Conservation (phyloP, 2,888 invertebrate species). For the Lapara coniferarum region DNA sequence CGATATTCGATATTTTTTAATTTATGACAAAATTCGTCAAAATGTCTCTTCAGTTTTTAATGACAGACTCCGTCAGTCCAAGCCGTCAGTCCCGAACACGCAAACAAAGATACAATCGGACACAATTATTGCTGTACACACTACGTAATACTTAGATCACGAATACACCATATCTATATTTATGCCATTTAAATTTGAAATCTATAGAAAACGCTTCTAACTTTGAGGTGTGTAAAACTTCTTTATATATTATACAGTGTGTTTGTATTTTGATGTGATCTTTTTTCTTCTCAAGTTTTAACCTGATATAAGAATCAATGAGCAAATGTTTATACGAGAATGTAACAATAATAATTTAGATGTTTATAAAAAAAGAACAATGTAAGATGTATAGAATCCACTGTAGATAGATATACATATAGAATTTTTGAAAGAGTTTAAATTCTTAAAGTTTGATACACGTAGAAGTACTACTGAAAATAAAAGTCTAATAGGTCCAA, state of each 20-base stretch:
- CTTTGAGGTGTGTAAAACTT: constrained; percentile 12
- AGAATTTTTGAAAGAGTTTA: no score
- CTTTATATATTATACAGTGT: not conserved
- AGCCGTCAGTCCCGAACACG: constrained; percentile 42
- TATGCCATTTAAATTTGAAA: constrained; percentile 24
- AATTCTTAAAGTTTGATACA: no score
- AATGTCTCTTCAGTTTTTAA: constrained; percentile 24
- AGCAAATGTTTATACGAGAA: no score
- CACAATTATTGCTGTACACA: constrained; percentile 73
- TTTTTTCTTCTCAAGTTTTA: not conserved
- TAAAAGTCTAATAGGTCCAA: no score
- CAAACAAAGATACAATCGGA: constrained; percentile 48
- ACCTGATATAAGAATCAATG: no score
- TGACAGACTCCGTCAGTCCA: constrained; percentile 24
- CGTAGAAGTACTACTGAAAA: no score
- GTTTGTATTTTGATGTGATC: not conserved
- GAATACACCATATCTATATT: constrained; percentile 57
- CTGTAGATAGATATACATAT: no score
- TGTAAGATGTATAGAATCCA: no score
- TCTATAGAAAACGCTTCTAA: constrained; percentile 21
- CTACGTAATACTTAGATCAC: constrained; percentile 79
- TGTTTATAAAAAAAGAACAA: not conserved
- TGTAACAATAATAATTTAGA: not conserved
- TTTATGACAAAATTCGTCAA: constrained; percentile 19
- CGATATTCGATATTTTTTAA: not conserved